Base-by-base conservation (phyloP, 2,888 invertebrate genomes). In the Muscina levida region DNA sequence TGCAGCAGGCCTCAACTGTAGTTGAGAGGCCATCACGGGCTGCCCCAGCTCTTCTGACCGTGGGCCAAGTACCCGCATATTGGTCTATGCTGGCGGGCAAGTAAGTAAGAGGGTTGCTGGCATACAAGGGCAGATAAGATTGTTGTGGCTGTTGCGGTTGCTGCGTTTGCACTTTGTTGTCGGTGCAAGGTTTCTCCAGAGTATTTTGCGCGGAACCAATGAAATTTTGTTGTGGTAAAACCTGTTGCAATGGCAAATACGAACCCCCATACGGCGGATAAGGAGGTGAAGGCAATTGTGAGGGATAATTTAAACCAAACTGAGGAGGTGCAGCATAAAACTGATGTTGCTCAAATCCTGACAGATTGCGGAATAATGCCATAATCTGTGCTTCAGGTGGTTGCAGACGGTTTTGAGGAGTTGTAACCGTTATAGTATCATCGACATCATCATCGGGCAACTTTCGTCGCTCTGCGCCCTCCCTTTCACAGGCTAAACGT, bases 401-500 rank as follows among this genome's bases (percentile, higher is more conserved):
- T 39, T 82, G 62, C 3, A 84, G 42, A 24, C 85, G 82, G 46
- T 83, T 82, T 0, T 83, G 56, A 3, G 85, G 87, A 37, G 88
- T 85, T 46, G 72, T 79, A 19, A 89, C 84, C 15, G 77, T 62
- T 44, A 85, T 84, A 17, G 85, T 85, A 44, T 85, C 86, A 13
- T 83, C 83, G n/a, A 85, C 75, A 3, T 68, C 56, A 13, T 82
- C 82, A 42, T 82, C 42, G 57, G 76, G 76, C 72, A 67, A 37
- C 5, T 73, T 10, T 0, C 84, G 85, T n/a, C 87, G 83, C 10
- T 84, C 70, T 48, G 85, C 65, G 1, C 88, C 88, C 31, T 88
- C 88, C 1, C 84, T 82, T 37, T 89, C 86, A 67, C 92, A 92
- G 0, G 92, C 90, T 78, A 90, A 84, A 26, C 92, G 90, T 0